phyloP scores from a whole-genome alignment of 2,797 vertebrate species.

The Lutjanus campechanus region DNA sequence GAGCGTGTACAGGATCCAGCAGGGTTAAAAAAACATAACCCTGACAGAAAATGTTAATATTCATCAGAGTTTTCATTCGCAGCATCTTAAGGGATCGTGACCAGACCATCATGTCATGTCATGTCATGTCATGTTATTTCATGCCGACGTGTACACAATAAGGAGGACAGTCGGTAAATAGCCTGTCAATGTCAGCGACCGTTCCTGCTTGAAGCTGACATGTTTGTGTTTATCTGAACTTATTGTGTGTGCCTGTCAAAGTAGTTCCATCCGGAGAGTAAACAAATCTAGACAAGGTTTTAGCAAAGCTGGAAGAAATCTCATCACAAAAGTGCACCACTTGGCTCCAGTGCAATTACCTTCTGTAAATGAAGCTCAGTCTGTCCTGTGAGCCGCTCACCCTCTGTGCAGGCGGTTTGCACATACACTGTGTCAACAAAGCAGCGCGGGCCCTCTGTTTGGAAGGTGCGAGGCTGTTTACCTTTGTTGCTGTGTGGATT shows the following conservation, averaged over 20 bases:
- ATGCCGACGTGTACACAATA: conserved; percentile 47
- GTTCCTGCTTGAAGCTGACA: conserved; percentile 54
- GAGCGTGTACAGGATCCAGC: conserved; percentile 10
- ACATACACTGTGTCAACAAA: conserved; percentile 80
- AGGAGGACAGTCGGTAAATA: conserved; percentile 49
- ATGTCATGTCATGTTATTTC: conserved; percentile 61
- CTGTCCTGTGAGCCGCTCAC: conserved; percentile 71
- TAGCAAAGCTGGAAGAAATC: conserved; percentile 69
- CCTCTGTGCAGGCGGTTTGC: conserved; percentile 64
- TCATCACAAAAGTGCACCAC: conserved; percentile 78
- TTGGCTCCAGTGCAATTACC: conserved; percentile 86
- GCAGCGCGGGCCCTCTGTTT: conserved; percentile 71
- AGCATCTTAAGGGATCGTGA: conserved; percentile 34
- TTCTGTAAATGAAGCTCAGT: conserved; percentile 84
- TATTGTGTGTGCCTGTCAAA: conserved; percentile 66
- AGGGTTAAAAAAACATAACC: conserved; percentile 14
- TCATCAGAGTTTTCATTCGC: conserved; percentile 39
- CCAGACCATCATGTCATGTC: conserved; percentile 45
- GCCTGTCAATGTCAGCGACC: conserved; percentile 63
- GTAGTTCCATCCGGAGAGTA: conserved; percentile 58
- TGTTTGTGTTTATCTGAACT: conserved; percentile 63
- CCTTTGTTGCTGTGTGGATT: conserved; percentile 83
- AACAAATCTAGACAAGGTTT: conserved; percentile 76
- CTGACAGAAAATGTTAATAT: conserved; percentile 38
- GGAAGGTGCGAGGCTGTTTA: conserved; percentile 82